Base-by-base conservation (phyloP, 2,113 vertebrate species). In the Halichoerus grypus region DNA sequence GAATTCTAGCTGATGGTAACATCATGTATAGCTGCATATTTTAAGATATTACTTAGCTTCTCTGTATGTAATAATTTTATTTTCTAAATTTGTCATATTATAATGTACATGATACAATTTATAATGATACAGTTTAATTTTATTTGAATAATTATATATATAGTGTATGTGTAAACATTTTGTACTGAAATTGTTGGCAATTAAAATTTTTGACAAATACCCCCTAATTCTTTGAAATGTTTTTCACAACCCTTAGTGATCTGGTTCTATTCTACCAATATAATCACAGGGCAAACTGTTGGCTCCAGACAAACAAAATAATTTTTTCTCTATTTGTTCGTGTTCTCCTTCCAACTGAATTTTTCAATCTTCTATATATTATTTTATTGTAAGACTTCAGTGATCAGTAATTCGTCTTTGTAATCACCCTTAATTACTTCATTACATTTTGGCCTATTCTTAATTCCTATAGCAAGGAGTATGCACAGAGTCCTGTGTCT, bases 351-450 rank as follows among this genome's bases (percentile, higher is more conserved):
- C 6, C 15, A 55, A 5, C 6, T 71, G 3, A 1, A 26, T 46
- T 59, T 86, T 92, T 74, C 8, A 85, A 1, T 72, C 0, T 67
- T 42, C 5, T 90, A 28, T 74, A 3, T 72, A 42, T 85, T 82
- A 65, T 19, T 57, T 84, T 1, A 39, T 91, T 22, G 55, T 3
- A 91, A 96, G n/a, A 72, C 7, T 91, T 91, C 0, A 42, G 4
- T 57, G 26, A 76, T 93, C n/a, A 84, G 16, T 11, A 72, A 84
- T 55, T 93, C 39, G 19, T 12, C 2, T 13, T 88, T 81, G 31
- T 91, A 69, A 74, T 95, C 76, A 85, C 49, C 12, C 5, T 67
- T 89, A 89, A 53, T n/a, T 77, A 71, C 22, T 87, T 93, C 14
- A 5, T 22, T 79, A 51, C 14, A 42, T 36, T 82, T 91, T 92